These are phyloP conservation scores for Cydia strobilella DNA, from an alignment of 1,140 invertebrate genomes.

Conservation along the genomic window DNA sequence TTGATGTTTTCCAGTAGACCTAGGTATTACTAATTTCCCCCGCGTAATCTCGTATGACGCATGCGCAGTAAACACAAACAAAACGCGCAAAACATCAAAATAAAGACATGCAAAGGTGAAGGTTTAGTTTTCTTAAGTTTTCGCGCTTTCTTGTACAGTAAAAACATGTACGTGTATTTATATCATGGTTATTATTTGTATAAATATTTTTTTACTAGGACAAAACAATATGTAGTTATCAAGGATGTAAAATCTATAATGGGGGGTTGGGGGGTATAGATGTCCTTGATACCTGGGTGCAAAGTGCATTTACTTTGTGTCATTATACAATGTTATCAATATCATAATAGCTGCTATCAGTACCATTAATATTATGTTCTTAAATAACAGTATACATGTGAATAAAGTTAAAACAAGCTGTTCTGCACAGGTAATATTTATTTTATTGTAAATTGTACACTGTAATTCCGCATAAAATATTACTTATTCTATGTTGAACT, in stretches of 20 bases:
- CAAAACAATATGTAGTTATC: background rate
- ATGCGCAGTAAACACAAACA: constrained; percentile 17
- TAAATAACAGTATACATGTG: background rate
- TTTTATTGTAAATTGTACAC: background rate
- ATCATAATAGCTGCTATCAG: background rate
- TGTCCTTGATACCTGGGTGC: background rate
- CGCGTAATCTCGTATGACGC: constrained; percentile 7
- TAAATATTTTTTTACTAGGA: background rate
- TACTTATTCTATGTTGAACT: too few species aligned
- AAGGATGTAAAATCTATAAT: constrained; percentile 14
- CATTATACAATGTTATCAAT: background rate
- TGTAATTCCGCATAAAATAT: background rate
- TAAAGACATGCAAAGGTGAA: background rate
- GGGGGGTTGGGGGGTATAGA: background rate
- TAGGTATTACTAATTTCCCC: background rate
- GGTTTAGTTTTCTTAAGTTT: background rate
- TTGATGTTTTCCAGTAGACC: constrained; percentile 10
- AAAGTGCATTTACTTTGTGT: background rate
- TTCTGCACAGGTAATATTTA: background rate
- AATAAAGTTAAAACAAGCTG: background rate
- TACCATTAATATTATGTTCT: background rate
- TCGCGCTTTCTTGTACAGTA: background rate
- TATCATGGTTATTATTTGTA: background rate
- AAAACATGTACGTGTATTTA: background rate
- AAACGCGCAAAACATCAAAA: constrained; percentile 27